phyloP scores from a whole-genome alignment of 2,113 vertebrate species.

The Willisornis vidua region DNA sequence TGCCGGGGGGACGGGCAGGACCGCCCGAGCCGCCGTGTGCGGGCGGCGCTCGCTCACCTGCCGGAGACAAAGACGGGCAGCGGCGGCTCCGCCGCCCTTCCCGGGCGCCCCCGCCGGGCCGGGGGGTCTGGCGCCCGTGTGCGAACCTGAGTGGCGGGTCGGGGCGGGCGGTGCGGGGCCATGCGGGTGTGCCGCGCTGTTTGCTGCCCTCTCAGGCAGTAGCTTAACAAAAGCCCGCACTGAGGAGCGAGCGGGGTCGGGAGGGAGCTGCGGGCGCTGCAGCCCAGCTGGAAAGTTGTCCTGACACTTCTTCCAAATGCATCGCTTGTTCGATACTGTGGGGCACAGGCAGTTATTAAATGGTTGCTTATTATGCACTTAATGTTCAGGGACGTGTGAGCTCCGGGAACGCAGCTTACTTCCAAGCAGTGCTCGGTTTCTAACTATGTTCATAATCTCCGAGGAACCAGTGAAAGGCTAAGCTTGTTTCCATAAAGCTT shows the following conservation, averaged over 20 bases:
- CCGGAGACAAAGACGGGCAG: constrained; percentile 25
- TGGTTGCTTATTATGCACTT: background rate
- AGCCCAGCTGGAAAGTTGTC: background rate
- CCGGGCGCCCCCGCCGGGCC: background rate
- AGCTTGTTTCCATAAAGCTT: background rate
- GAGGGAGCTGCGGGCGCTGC: background rate
- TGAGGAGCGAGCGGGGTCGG: background rate
- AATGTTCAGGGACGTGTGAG: background rate
- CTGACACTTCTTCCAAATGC: background rate
- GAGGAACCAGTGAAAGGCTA: background rate
- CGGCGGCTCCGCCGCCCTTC: background rate
- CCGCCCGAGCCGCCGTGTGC: background rate
- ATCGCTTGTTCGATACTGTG: background rate
- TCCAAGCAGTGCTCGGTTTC: background rate
- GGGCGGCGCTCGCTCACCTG: constrained; percentile 4
- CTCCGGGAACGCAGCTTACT: background rate
- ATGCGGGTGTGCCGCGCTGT: background rate
- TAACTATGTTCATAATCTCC: too few species aligned
- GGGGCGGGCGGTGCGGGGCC: background rate
- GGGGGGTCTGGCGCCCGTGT: background rate
- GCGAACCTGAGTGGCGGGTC: background rate
- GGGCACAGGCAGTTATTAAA: background rate
- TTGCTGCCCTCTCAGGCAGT: background rate
- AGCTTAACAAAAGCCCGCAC: background rate
- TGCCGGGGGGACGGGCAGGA: background rate